Percentiles rank a stretch among this genome's conserved stretches.
phyloP scores from a whole-genome alignment of 2,888 invertebrate genomes.

The Stenurella melanura region DNA sequence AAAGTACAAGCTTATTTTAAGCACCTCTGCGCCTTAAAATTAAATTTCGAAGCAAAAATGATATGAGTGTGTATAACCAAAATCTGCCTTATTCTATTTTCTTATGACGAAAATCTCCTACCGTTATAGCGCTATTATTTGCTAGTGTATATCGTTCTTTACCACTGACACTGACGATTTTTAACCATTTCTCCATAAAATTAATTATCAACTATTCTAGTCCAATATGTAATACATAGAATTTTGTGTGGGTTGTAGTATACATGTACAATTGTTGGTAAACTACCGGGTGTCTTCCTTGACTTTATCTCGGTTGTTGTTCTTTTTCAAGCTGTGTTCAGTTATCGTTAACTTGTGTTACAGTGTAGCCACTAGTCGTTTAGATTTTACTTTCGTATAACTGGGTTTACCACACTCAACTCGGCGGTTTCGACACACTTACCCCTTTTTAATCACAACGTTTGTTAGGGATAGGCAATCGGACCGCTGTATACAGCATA shows the following conservation, averaged over 20 bases:
- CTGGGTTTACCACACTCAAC: conserved; percentile 53
- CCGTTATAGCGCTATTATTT: conserved; percentile 74
- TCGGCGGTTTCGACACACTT: conserved; percentile 46
- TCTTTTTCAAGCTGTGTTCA: conserved; percentile 66
- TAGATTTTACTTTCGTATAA: conserved; percentile 40
- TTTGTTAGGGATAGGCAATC: conserved; percentile 47
- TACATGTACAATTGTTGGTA: conserved; percentile 77
- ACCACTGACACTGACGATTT: conserved; percentile 73
- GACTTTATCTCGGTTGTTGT: conserved; percentile 62
- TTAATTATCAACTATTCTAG: conserved; percentile 74
- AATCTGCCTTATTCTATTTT: conserved; percentile 83
- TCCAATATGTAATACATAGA: conserved; percentile 75
- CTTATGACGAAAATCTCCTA: conserved; percentile 77
- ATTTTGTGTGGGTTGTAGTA: conserved; percentile 77
- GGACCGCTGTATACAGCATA: conserved; percentile 40
- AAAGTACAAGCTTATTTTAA: conserved; percentile 84
- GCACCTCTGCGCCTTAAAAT: conserved; percentile 85
- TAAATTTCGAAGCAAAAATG: conserved; percentile 76
- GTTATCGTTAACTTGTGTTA: conserved; percentile 67
- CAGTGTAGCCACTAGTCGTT: conserved; percentile 61
- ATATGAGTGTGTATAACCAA: conserved; percentile 79
- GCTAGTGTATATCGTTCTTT: conserved; percentile 74
- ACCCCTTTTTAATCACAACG: conserved; percentile 47
- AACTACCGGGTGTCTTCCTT: conserved; percentile 72
- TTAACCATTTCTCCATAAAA: conserved; percentile 73